phyloP scores from a whole-genome alignment of 2,113 vertebrate genomes.

The Ariopsis seemanni region DNA sequence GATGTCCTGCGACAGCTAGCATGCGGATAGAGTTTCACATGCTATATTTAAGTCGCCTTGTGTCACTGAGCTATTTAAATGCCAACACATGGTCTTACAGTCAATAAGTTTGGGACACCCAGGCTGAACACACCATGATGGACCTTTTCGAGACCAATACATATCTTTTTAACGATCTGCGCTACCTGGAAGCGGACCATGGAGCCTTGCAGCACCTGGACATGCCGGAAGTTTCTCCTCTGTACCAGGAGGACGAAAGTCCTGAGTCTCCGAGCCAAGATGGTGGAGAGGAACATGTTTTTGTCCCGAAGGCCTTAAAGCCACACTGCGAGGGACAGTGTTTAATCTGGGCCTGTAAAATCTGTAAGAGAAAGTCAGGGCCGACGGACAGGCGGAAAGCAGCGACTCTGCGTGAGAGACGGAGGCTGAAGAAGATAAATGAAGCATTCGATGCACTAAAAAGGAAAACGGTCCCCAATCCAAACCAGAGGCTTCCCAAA shows the following conservation, averaged over 20 bases:
- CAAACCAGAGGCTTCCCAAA: conserved; percentile 94
- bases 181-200: conserved; percentile 89
- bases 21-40: conserved; percentile 94
- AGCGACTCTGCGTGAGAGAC: conserved; percentile 89
- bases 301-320: conserved; percentile 88
- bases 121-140: conserved; percentile 91
- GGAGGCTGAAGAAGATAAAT: conserved; percentile 96
- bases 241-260: conserved; percentile 85
- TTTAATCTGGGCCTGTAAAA: conserved; percentile 96
- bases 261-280: conserved; percentile 85
- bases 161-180: conserved; percentile 87
- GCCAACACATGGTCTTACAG: conserved; percentile 79
- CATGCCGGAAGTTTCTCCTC: conserved; percentile 86
- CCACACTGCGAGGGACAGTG: conserved; percentile 92
- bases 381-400: conserved; percentile 92
- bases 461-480: conserved; percentile 91
- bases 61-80: conserved; percentile 97
- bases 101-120: conserved; percentile 61
- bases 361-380: conserved; percentile 92
- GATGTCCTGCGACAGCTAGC: conserved; percentile 88
- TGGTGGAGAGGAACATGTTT: conserved; percentile 91
- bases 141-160: conserved; percentile 98
- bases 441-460: conserved; percentile 97
- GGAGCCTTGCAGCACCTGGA: conserved; percentile 88
- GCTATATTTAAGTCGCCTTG: conserved; percentile 96